Evolutionary conservation across 1,140 invertebrate genomes (phyloP).

Genomic region (Apis laboriosa): DNA sequence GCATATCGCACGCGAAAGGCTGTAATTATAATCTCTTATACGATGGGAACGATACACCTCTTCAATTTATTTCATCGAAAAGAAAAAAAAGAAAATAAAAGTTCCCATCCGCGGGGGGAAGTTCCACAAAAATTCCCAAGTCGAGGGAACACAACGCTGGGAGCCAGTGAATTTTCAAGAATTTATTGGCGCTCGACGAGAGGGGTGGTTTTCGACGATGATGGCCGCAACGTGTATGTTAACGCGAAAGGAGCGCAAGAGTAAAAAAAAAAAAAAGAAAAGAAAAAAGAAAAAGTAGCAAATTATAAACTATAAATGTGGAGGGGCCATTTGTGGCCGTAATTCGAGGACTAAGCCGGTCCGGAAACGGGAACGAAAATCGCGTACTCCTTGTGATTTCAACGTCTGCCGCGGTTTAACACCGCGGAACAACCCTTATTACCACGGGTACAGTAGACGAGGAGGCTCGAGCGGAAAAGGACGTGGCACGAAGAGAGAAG

Average conservation of each 20-base stretch:
- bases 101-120: not conserved
- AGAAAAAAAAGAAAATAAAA: not conserved
- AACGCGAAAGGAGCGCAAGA: not conserved
- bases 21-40: no score
- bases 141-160: not conserved
- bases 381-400: conserved; percentile 55
- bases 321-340: not conserved
- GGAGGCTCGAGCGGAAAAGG: conserved; percentile 28
- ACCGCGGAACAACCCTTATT: conserved; percentile 70
- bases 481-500: conserved; percentile 51
- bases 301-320: conserved; percentile 21
- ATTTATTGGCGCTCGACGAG: not conserved
- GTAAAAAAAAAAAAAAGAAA: no score
- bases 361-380: conserved; percentile 45
- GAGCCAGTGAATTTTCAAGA: not conserved
- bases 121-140: not conserved
- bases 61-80: not conserved
- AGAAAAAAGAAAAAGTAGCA: conserved; percentile 2
- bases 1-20: no score
- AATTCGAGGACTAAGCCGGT: not conserved
- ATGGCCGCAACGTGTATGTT: not conserved
- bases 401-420: conserved; percentile 63
- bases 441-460: conserved; percentile 58
- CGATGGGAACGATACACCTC: no score
- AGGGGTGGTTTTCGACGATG: not conserved